Evolutionary conservation across 2,888 invertebrate genomes (phyloP).

Genomic region (Oligia strigilis): DNA sequence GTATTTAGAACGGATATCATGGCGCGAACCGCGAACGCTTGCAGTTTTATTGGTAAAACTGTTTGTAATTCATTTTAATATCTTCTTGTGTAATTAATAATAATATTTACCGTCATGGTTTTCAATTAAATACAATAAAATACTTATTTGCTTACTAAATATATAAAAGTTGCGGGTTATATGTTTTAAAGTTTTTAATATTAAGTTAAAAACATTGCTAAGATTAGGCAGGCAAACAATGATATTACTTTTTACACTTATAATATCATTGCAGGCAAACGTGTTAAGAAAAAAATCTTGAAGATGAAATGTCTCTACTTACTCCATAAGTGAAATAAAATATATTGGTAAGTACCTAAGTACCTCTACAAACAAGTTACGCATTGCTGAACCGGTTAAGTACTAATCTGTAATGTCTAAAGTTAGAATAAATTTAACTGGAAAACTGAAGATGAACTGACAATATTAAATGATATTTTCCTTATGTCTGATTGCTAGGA

Average conservation of each 20-base stretch:
- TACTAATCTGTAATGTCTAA: neutral
- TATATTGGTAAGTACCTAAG: neutral
- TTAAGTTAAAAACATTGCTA: neutral
- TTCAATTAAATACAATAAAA: neutral
- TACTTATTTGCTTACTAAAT: neutral
- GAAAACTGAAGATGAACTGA: neutral
- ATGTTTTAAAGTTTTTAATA: neutral
- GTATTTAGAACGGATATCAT: conserved; percentile 50
- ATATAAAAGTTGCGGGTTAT: neutral
- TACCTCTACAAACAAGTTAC: neutral
- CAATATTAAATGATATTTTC: neutral
- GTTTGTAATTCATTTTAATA: conserved; percentile 7
- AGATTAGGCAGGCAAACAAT: no score
- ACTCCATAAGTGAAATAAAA: no score
- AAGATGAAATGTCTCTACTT: no score
- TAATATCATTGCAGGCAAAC: no score
- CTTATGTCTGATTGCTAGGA: neutral
- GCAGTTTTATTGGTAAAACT: conserved; percentile 36
- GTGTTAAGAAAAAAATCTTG: no score
- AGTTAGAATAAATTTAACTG: neutral
- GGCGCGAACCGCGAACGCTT: conserved; percentile 29
- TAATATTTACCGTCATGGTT: neutral
- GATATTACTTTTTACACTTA: no score
- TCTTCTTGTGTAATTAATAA: conserved; percentile 13
- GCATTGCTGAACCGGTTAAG: neutral